phyloP scores from a whole-genome alignment of 2,113 vertebrate genomes.

The Pelvicachromis taeniatus region DNA sequence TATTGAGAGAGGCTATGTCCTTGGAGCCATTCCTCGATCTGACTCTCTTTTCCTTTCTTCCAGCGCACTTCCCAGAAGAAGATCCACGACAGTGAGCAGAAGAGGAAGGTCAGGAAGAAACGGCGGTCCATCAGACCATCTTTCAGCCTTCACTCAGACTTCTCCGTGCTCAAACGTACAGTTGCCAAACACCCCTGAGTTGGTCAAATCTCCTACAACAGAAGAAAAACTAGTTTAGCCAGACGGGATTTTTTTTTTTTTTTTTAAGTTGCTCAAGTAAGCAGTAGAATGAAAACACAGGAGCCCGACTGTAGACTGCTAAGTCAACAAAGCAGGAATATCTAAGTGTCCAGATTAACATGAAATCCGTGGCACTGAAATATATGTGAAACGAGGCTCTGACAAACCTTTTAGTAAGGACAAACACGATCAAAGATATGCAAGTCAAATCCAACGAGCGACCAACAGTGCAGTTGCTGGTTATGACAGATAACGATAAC shows the following conservation, averaged over 20 bases:
- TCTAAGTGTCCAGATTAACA: slow-evolving; percentile 35
- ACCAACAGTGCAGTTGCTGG: background rate
- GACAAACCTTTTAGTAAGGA: background rate
- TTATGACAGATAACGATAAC: background rate
- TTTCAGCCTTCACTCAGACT: slow-evolving; percentile 65
- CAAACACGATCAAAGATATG: background rate
- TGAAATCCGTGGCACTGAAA: slow-evolving; percentile 42
- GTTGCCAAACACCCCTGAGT: slow-evolving; percentile 1
- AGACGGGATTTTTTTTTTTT: background rate
- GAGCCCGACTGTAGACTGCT: background rate
- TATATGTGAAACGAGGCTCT: background rate
- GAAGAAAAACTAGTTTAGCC: background rate
- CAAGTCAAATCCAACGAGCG: background rate
- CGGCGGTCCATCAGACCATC: slow-evolving; percentile 81
- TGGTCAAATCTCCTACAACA: background rate
- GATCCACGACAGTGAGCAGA: slow-evolving; percentile 75
- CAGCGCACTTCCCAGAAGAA: slow-evolving; percentile 81
- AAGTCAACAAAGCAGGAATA: slow-evolving; percentile 35
- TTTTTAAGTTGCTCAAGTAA: background rate
- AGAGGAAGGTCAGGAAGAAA: slow-evolving; percentile 78
- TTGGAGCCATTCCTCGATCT: slow-evolving; percentile 80
- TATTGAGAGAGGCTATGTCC: slow-evolving; percentile 77
- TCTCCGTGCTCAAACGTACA: slow-evolving; percentile 32
- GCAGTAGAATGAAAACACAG: background rate
- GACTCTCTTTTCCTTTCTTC: slow-evolving; percentile 75